Evolutionary conservation across 2,888 invertebrate genomes (phyloP).

Genomic region (Ochropleura plecta): DNA sequence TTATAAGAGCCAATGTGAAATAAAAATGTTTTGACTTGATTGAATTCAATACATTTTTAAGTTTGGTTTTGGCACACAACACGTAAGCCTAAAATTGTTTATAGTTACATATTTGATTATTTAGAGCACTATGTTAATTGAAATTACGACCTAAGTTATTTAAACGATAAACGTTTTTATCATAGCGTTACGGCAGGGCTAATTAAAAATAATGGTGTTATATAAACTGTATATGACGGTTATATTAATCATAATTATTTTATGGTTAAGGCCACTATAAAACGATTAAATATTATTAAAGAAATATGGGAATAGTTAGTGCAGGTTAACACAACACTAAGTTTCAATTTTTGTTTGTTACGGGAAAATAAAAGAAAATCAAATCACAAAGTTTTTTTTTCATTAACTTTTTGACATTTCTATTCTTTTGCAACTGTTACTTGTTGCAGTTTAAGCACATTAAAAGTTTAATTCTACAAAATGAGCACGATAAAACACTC

Average conservation of each 20-base stretch:
- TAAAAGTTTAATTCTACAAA: not conserved
- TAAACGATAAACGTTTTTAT: conserved; percentile 15
- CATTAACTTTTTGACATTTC: not conserved
- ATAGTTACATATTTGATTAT: not conserved
- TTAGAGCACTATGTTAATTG: conserved; percentile 27
- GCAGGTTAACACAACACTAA: not conserved
- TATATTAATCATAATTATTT: conserved; percentile 4
- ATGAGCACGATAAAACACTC: not conserved
- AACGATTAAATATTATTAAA: not conserved
- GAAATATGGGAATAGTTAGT: not conserved
- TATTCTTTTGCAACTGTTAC: not conserved
- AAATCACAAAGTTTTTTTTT: not conserved
- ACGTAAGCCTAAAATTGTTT: not conserved
- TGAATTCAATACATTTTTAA: too few relatives aligned
- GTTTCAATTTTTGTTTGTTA: not conserved
- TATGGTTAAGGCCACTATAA: not conserved
- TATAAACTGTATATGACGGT: conserved; percentile 25
- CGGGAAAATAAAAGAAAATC: not conserved
- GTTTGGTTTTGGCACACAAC: too few relatives aligned
- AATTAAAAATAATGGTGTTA: conserved; percentile 27
- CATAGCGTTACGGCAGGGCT: not conserved
- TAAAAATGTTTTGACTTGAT: too few relatives aligned
- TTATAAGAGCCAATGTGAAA: too few relatives aligned
- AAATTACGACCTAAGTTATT: not conserved
- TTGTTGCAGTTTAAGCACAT: not conserved